Base-by-base conservation (phyloP, 2,888 invertebrate species). In the Cataglyphis albicans region DNA sequence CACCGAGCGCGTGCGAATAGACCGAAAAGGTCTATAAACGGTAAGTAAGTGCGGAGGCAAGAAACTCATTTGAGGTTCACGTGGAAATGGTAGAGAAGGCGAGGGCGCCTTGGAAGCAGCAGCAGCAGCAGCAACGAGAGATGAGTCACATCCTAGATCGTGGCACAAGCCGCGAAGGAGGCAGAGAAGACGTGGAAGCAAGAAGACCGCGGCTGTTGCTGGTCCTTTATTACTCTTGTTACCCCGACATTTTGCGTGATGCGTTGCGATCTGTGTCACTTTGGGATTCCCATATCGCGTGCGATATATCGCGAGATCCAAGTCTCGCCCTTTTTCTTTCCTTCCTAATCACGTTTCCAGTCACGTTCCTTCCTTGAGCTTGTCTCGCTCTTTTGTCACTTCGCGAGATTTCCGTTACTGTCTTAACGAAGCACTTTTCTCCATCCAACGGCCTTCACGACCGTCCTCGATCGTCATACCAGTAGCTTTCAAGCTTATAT, bases 11-110 rank as follows among this genome's bases (percentile, higher is more conserved):
- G 75, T 76, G 75, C 72, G 72, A 78, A 59, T 70, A 25, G 21
- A 78, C 59, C 78, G 59, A 78, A 78, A 78, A 78, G 57, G 21
- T 78, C 44, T 59, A n/a, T 59, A 72, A 78, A 72, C 35, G 78
- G 70, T 44, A 12, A 57, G 41, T 21, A 41, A 78, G 10, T 21
- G 41, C 18, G 18, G 70, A 78, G 73, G 73, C 59, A 72, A 78
- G 44, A 73, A 78, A 78, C 78, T 72, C 73, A 78, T 48, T 78
- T 25, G 73, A 59, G 25, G 21, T 59, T 70, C 72, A 41, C n/a
- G 44, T 35, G 44, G 38, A 70, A 44, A 29, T 57, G 15, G 38
- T 57, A 41, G 41, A 41, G 25, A 25, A 29, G 55, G 55, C n/a
- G 67, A 41, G 15, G 78, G 41, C 25, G 76, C 55, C 10, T 38